Percentiles rank a stretch among this genome's conserved stretches.
These are phyloP conservation scores for Mastigias papua DNA, from an alignment of 30 jellyfish, hydroid and myxozoan species.

Conservation along the genomic window DNA sequence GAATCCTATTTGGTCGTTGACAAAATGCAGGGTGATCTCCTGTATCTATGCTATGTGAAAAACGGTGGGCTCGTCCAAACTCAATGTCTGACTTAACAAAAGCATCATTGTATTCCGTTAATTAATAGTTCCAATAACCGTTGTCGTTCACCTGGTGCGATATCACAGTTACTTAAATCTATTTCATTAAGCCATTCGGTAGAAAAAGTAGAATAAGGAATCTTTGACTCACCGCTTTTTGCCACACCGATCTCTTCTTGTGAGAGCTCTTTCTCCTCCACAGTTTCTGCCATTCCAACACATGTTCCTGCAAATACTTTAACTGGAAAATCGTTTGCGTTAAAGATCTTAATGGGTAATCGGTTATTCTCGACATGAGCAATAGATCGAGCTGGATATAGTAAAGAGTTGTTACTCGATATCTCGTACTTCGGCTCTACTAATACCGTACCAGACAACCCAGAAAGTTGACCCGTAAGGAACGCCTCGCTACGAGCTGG, in stretches of 20 bases:
- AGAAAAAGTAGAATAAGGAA: background rate
- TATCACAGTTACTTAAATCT: conserved; percentile 3
- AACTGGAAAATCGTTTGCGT: conserved; percentile 30
- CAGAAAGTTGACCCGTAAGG: background rate
- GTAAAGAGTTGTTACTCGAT: conserved; percentile 5
- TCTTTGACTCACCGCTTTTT: too few species aligned
- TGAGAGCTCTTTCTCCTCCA: background rate
- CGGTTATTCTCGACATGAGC: background rate
- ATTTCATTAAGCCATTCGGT: conserved; percentile 16
- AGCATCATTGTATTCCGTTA: conserved; percentile 9
- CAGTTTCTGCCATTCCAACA: conserved; percentile 51
- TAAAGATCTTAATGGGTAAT: conserved; percentile 9
- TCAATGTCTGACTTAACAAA: conserved; percentile 11
- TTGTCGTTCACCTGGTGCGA: conserved; percentile 1
- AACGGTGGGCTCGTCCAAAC: conserved; percentile 26
- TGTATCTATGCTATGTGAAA: conserved; percentile 10
- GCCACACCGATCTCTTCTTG: background rate
- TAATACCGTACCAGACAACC: conserved; percentile 23
- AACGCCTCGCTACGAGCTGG: conserved; percentile 50
- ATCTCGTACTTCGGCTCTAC: conserved; percentile 64
- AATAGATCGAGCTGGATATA: conserved; percentile 34
- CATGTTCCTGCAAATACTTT: conserved; percentile 53
- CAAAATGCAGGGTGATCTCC: conserved; percentile 25
- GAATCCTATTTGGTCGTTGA: conserved; percentile 27
- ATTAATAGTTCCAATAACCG: background rate